phyloP scores from a whole-genome alignment of 2,797 vertebrate genomes.

The Acridotheres tristis region DNA sequence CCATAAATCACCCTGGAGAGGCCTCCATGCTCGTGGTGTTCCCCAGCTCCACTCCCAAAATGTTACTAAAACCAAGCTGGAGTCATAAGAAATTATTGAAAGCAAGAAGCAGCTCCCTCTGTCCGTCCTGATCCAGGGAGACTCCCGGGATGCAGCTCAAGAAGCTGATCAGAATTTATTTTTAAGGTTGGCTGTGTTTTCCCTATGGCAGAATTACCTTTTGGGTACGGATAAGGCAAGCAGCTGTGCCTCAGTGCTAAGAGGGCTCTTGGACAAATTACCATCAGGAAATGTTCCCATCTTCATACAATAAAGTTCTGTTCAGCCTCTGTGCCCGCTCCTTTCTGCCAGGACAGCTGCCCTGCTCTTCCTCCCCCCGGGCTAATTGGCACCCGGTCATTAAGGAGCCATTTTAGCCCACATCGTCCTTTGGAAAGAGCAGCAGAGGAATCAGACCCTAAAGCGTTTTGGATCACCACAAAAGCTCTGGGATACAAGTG shows the following conservation, averaged over 20 bases:
- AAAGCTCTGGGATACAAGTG: not conserved
- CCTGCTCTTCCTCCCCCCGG: not conserved
- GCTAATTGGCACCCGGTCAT: not conserved
- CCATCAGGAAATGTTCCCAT: not conserved
- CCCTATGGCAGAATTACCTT: not conserved
- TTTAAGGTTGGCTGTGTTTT: not conserved
- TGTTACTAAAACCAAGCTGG: not conserved
- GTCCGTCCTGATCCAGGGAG: fast-evolving
- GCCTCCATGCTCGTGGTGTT: not conserved
- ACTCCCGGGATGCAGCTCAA: not conserved
- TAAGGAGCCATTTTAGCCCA: not conserved
- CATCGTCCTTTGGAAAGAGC: not conserved
- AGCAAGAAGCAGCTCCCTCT: not conserved
- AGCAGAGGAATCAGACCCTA: not conserved
- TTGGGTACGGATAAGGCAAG: not conserved
- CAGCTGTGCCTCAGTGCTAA: not conserved
- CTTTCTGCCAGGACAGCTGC: not conserved
- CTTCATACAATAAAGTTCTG: not conserved
- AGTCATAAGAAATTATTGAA: not conserved
- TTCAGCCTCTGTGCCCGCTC: not conserved
- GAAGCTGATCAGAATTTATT: not conserved
- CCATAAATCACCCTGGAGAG: slow-evolving; percentile 37
- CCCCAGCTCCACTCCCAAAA: not conserved
- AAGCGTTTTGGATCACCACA: not conserved
- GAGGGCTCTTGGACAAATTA: not conserved